Base-by-base conservation (phyloP, 2,113 vertebrate species). In the Xenotilapia caudafasciata region DNA sequence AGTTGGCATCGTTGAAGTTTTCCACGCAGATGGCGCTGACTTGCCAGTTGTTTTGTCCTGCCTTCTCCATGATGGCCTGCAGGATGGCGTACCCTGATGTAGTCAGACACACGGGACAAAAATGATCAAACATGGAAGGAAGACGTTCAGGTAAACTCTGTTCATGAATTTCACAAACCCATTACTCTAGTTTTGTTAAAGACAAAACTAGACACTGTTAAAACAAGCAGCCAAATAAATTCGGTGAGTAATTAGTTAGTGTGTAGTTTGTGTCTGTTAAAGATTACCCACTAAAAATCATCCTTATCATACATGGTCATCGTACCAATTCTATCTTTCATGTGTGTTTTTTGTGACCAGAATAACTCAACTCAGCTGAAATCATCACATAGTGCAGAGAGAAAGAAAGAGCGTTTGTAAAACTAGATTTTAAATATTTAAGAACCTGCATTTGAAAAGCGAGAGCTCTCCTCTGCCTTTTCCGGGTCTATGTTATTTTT, bases 11-110 rank as follows among this genome's bases (percentile, higher is more conserved):
- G 6, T 98, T 99, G 96, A 99, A 99, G 96, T 97, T 99, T 93
- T 99, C 99, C 92, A 99, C 98, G 62, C 99, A 99, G 96, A 99
- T 99, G 90, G 99, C 98, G 80, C 99, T 99, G 92, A 99, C 97
- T 95, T 99, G 99, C 99, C 99, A 99, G 95, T 98, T 98, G 92
- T 99, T 99, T 90, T 99, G 98, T 86, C 98, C 98, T 1, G 99
- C 99, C 96, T 98, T 98, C 96, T 99, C 99, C 99, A 99, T 99
- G 94, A 99, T 99, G 93, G 99, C 97, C 97, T 99, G 99, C 95
- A 99, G 97, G 96, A 99, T 99, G 45, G 99, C 97, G 75, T 99
- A 99, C 84, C 99, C 99, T 99, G 89, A 23, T 9, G 28, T 13
- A 83, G 23, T 4, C 33, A 83, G 6, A 75, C 17, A 84, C 26